Evolutionary conservation across 2,888 invertebrate species (phyloP).

Genomic region (Boloria euphrosyne): DNA sequence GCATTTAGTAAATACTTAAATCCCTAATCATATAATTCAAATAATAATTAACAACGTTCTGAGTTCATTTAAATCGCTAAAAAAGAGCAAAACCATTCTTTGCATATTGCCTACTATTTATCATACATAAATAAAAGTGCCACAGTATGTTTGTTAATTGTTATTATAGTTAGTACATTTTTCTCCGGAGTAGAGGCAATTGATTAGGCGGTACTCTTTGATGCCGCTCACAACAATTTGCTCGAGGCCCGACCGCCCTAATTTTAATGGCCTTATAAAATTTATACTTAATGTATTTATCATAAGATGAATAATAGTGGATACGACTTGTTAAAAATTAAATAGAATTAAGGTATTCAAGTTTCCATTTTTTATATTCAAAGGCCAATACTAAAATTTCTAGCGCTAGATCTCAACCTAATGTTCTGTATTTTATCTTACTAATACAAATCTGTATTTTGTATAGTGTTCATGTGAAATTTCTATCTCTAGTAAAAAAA

Average conservation of each 20-base stretch:
- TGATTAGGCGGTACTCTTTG: conserved; percentile 78
- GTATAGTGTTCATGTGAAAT: background rate
- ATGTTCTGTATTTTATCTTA: too few relatives aligned
- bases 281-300: conserved; percentile 82
- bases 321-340: conserved; percentile 39
- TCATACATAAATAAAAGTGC: conserved; percentile 21
- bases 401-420: too few relatives aligned
- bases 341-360: too few relatives aligned
- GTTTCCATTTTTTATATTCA: too few relatives aligned
- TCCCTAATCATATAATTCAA: too few relatives aligned
- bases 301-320: conserved; percentile 61
- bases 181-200: conserved; percentile 57
- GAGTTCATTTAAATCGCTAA: too few relatives aligned
- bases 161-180: conserved; percentile 43
- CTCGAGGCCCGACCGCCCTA: conserved; percentile 80
- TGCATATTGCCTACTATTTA: conserved; percentile 9
- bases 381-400: too few relatives aligned
- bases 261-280: conserved; percentile 82
- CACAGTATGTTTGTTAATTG: conserved; percentile 36
- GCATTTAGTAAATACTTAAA: too few relatives aligned
- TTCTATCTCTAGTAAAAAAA: background rate
- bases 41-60: too few relatives aligned
- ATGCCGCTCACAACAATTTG: conserved; percentile 79
- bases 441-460: too few relatives aligned
- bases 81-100: background rate